Evolutionary conservation across 2,888 invertebrate genomes (phyloP).

Genomic region (Argyresthia albistria): DNA sequence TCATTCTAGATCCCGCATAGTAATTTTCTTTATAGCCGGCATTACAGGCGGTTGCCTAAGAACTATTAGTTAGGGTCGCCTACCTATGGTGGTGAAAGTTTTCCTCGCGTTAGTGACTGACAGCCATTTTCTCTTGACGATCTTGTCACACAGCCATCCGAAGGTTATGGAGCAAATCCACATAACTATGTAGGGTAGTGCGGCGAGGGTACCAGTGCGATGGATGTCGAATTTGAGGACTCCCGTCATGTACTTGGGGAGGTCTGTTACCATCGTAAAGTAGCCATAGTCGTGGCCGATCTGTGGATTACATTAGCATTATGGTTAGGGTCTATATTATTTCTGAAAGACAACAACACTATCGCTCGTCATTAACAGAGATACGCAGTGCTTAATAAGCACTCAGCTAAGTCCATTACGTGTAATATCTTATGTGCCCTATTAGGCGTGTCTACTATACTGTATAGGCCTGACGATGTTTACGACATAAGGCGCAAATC

Average conservation of each 20-base stretch:
- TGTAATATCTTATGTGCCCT: too few species aligned
- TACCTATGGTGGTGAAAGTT: constrained; percentile 79
- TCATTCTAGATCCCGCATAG: not conserved
- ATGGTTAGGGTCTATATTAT: too few species aligned
- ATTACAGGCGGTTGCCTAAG: not conserved
- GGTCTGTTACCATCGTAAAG: constrained; percentile 79
- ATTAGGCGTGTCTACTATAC: too few species aligned
- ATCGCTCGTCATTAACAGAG: too few species aligned
- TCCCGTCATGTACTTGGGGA: constrained; percentile 80
- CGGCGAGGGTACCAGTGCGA: constrained; percentile 75
- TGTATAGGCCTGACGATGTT: too few species aligned
- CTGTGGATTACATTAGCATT: constrained; percentile 19
- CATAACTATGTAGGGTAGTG: constrained; percentile 78
- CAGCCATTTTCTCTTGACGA: constrained; percentile 73
- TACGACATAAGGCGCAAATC: too few species aligned
- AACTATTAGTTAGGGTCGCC: constrained; percentile 16
- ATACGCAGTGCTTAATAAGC: too few species aligned
- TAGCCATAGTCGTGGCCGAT: constrained; percentile 81
- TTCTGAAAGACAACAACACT: too few species aligned
- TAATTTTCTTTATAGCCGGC: not conserved
- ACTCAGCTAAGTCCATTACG: too few species aligned
- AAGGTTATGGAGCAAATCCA: constrained; percentile 76
- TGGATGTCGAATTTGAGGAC: constrained; percentile 77
- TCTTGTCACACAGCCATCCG: constrained; percentile 79
- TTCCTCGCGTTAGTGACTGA: constrained; percentile 74